Base-by-base conservation (phyloP, 2,797 vertebrate species). In the Prionace glauca region DNA sequence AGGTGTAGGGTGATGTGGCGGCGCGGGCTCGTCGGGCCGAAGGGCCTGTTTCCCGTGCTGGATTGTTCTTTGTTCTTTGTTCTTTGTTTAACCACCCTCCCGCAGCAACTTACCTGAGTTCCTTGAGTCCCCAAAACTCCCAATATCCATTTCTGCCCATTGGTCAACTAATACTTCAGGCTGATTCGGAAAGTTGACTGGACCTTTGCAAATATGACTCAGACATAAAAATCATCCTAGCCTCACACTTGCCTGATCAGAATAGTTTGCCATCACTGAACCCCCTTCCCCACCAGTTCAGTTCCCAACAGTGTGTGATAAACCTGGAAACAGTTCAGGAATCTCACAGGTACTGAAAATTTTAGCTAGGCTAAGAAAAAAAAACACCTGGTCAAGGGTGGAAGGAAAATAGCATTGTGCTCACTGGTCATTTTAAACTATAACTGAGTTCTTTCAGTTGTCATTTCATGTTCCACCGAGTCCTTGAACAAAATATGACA, bases 401-500 rank as follows among this genome's bases (percentile, higher is more conserved):
- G 92, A 94, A 72, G 24, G 41, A 32, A 45, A 29, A 45, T 71
- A 56, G 26, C 45, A 29, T 50, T 26, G 67, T 14, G 41, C 41
- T 50, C 3, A 18, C 69, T 74, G 32, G 45, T 50, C 93, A 56
- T 74, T 94, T 74, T 29, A 94, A 72, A 94, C 22, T 72, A 41
- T 93, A 71, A 93, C 36, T 93, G n/a, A 71, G 41, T 50, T 94
- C 36, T 94, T 94, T 72, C 69, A 74, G 69, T 74, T 4, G 14
- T 26, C 45, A 50, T 74, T 94, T 72, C 41, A 72, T 94, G 50
- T 71, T 93, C 36, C 69, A 94, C 67, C 72, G 10, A 56, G 67
- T 29, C 67, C 67, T 94, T 94, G 92, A 72, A 94, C 92, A 94
- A 69, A 94, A 94, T 26, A 36, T 71, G 50, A 72, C 69, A 94